phyloP scores from a whole-genome alignment of 2,113 vertebrate genomes.

The Paralichthys olivaceus region DNA sequence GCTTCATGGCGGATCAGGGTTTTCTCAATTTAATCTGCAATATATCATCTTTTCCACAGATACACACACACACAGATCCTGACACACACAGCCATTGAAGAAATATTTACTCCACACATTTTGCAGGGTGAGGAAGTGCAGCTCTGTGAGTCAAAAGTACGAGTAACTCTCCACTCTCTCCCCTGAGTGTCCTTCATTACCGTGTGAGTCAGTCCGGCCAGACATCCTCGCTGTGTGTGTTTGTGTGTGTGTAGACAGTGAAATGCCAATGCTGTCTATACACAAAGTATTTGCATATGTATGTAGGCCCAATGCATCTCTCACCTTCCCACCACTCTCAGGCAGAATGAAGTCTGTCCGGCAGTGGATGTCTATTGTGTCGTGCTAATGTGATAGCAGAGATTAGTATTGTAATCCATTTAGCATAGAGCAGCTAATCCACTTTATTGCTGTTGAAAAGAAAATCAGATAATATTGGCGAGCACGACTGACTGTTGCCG shows the following conservation, averaged over 20 bases:
- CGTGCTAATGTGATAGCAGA: slow-evolving; percentile 82
- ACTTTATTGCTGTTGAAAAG: slow-evolving; percentile 82
- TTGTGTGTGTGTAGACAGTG: not conserved
- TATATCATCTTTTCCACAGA: not conserved
- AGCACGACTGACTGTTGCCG: slow-evolving; percentile 52
- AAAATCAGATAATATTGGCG: slow-evolving; percentile 79
- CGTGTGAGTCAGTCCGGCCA: slow-evolving; percentile 43
- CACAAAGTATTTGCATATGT: slow-evolving; percentile 15
- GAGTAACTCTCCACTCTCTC: slow-evolving; percentile 28
- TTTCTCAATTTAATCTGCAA: slow-evolving; percentile 4
- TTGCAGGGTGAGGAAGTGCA: slow-evolving; percentile 12
- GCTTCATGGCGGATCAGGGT: not conserved
- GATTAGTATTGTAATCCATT: slow-evolving; percentile 88
- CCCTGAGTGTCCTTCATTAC: slow-evolving; percentile 46
- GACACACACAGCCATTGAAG: slow-evolving; percentile 2
- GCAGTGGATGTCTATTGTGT: slow-evolving; percentile 75
- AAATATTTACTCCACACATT: slow-evolving; percentile 25
- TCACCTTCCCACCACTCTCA: slow-evolving; percentile 56
- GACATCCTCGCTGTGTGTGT: not conserved
- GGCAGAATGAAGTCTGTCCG: slow-evolving; percentile 70
- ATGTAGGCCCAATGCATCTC: slow-evolving; percentile 32
- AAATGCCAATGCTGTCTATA: slow-evolving; percentile 24
- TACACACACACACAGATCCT: not conserved
- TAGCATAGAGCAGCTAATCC: slow-evolving; percentile 84
- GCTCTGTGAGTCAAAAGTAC: slow-evolving; percentile 40